Conservation (phyloP, 2,888 invertebrate species). For the Phortica okadai region DNA sequence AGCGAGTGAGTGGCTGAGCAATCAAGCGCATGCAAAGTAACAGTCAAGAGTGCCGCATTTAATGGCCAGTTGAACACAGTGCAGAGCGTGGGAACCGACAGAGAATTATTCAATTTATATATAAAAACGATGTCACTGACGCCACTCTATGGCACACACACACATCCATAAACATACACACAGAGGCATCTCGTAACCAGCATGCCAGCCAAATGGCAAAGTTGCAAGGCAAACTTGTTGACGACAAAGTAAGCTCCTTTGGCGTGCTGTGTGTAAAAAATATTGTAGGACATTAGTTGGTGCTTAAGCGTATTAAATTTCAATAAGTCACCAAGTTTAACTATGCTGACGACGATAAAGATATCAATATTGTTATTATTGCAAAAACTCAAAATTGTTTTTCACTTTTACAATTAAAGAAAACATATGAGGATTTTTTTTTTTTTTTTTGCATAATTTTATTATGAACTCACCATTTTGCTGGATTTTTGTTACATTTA, state of each 20-base stretch:
- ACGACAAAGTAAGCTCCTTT: constrained; percentile 1
- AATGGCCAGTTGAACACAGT: constrained; percentile 4
- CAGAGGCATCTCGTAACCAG: background rate
- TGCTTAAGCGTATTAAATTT: constrained; percentile 36
- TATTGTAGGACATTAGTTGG: constrained; percentile 7
- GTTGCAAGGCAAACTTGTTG: constrained; percentile 19
- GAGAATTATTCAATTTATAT: background rate
- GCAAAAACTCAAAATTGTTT: constrained; percentile 3
- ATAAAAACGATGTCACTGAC: background rate
- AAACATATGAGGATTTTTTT: constrained; percentile 4
- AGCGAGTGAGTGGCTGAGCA: background rate
- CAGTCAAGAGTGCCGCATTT: background rate
- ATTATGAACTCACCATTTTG: constrained; percentile 59
- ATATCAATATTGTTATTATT: no score
- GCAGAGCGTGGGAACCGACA: background rate
- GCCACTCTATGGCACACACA: background rate
- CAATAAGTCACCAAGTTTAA: constrained; percentile 34
- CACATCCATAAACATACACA: background rate
- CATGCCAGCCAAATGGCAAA: background rate
- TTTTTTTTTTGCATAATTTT: constrained; percentile 62
- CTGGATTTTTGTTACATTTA: constrained; percentile 64
- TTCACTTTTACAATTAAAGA: background rate
- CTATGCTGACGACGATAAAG: background rate
- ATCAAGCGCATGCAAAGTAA: constrained; percentile 18
- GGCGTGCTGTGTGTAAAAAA: constrained; percentile 7